These are phyloP conservation scores for Palloptera scutellata DNA, from an alignment of 2,888 invertebrate genomes.

Conservation along the genomic window DNA sequence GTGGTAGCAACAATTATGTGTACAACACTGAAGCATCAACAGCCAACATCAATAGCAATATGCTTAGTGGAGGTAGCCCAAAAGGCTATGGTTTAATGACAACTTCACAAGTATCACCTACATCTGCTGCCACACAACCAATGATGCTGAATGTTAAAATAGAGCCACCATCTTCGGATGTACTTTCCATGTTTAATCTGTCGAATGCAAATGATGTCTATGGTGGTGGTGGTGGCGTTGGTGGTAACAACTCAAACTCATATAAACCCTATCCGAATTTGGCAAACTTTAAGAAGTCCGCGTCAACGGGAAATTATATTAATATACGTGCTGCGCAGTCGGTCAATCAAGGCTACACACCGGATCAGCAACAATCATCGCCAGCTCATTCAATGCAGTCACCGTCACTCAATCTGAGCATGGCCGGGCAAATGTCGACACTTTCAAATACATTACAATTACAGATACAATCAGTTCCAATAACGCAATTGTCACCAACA, in stretches of 20 bases:
- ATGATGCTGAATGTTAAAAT: conserved; percentile 54
- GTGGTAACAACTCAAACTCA: conserved; percentile 39
- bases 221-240: conserved; percentile 30
- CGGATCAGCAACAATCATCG: conserved; percentile 31
- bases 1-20: conserved; percentile 45
- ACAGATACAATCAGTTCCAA: conserved; percentile 12
- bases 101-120: neutral
- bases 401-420: conserved; percentile 42
- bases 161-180: conserved; percentile 52
- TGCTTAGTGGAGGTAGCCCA: conserved; percentile 17
- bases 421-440: conserved; percentile 36
- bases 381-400: conserved; percentile 41
- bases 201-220: conserved; percentile 39
- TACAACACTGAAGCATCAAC: conserved; percentile 23
- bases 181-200: conserved; percentile 50
- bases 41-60: conserved; percentile 15
- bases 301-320: conserved; percentile 58
- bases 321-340: conserved; percentile 48
- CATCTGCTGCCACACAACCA: conserved; percentile 9
- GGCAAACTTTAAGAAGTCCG: conserved; percentile 56
- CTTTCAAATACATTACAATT: conserved; percentile 34
- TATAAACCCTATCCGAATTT: conserved; percentile 57
- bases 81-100: conserved; percentile 5
- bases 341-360: conserved; percentile 35
- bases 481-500: conserved; percentile 32